Conservation (phyloP, 2,797 vertebrate species). For the Zalophus californianus region DNA sequence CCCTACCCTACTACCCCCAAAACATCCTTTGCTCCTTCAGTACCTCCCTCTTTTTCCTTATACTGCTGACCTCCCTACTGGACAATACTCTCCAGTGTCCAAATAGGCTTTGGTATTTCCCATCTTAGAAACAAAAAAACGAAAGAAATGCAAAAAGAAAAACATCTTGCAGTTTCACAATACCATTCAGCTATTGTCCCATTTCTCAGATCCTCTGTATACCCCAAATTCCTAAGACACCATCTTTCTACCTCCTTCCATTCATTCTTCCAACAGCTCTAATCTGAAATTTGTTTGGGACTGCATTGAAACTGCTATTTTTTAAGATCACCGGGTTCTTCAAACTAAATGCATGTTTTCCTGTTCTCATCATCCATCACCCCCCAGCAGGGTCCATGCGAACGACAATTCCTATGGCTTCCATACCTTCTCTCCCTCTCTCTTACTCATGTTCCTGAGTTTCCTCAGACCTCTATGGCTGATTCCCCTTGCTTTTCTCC, state of each 20-base stretch:
- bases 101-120: background rate
- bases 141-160: background rate
- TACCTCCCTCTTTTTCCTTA: background rate
- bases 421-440: background rate
- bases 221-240: background rate
- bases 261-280: background rate
- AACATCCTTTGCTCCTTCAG: accelerated
- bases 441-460: background rate
- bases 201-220: background rate
- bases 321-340: background rate
- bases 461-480: background rate
- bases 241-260: background rate
- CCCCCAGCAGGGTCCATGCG: background rate
- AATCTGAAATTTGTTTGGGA: background rate
- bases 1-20: no score
- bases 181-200: background rate
- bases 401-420: background rate
- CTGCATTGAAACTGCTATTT: background rate
- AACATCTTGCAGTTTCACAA: background rate
- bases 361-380: no score
- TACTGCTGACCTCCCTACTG: no score
- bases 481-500: background rate
- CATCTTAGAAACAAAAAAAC: background rate
- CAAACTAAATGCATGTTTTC: background rate
- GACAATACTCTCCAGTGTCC: background rate